A percentile compares a stretch with the other conserved stretches of the same genome.
Conservation (phyloP, 2,888 invertebrate genomes). For the Troilus luridus region DNA sequence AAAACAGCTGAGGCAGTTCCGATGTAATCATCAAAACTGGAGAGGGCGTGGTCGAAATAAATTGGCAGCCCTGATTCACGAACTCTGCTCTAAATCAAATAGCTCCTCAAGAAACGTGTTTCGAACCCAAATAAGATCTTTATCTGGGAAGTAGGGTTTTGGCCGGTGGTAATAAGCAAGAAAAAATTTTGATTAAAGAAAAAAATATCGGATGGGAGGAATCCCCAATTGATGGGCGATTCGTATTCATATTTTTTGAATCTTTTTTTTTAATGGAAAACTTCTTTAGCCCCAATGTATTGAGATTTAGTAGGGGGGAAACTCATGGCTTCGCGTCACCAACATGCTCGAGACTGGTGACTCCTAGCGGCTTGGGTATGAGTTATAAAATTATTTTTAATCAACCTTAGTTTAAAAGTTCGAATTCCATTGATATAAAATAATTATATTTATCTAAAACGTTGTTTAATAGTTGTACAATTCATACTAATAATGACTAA, state of each 20-base stretch:
- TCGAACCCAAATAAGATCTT: conserved; percentile 20
- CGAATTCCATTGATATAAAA: too few species aligned
- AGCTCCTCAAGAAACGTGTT: conserved; percentile 18
- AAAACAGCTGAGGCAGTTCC: not conserved
- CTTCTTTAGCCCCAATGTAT: too few species aligned
- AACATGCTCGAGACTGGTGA: too few species aligned
- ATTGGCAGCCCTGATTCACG: conserved; percentile 35
- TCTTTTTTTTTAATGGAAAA: not conserved
- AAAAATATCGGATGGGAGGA: not conserved
- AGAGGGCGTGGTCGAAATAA: conserved; percentile 26
- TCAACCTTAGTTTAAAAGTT: too few species aligned
- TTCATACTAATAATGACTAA: too few species aligned
- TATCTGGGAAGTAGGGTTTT: not conserved
- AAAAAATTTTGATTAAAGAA: not conserved
- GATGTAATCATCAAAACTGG: conserved; percentile 22
- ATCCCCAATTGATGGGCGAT: not conserved
- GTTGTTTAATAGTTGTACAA: too few species aligned
- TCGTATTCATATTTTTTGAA: not conserved
- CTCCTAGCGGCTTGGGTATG: too few species aligned
- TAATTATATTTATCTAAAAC: too few species aligned
- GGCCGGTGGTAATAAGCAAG: not conserved
- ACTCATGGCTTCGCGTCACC: too few species aligned
- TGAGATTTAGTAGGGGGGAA: too few species aligned
- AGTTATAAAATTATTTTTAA: too few species aligned
- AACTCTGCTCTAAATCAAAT: conserved; percentile 37